Evolutionary conservation across 2,797 vertebrate species (phyloP).

Genomic region (Sebastolobus altivelis): DNA sequence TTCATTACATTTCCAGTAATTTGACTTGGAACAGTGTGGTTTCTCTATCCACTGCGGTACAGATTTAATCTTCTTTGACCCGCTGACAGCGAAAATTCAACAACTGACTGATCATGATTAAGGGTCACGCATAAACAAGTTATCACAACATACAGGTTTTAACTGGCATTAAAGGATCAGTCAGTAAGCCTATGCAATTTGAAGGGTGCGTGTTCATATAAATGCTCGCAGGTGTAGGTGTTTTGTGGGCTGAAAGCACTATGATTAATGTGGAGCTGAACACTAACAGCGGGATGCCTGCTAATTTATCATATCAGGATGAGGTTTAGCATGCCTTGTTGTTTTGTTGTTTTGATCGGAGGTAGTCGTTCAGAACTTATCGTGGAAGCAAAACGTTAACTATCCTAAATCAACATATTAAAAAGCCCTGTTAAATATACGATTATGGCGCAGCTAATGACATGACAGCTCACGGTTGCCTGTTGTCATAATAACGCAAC

Average conservation of each 20-base stretch:
- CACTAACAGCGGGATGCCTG: not conserved
- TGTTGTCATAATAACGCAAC: not conserved
- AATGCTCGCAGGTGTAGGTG: not conserved
- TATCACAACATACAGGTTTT: not conserved
- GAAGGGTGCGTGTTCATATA: not conserved
- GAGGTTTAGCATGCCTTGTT: constrained; percentile 4
- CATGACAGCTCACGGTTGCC: not conserved
- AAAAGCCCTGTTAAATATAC: not conserved
- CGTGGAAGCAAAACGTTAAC: not conserved
- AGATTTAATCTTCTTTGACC: constrained; percentile 59
- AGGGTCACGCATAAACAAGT: constrained; percentile 31
- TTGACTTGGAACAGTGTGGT: constrained; percentile 43
- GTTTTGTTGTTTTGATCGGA: not conserved
- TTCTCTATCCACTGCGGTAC: constrained; percentile 22
- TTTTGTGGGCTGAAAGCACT: not conserved
- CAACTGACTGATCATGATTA: constrained; percentile 47
- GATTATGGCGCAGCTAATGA: not conserved
- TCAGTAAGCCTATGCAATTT: not conserved
- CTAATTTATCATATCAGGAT: constrained; percentile 15
- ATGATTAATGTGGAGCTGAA: not conserved
- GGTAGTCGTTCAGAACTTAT: not conserved
- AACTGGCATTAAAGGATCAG: constrained; percentile 16
- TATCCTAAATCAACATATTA: not conserved
- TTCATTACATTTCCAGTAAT: constrained; percentile 53
- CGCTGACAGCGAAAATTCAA: constrained; percentile 33